A percentile compares a stretch with the other conserved stretches of the same genome.
These are phyloP conservation scores for Aproaerema taeniolella DNA, from an alignment of 2,888 invertebrate genomes.

Conservation along the genomic window DNA sequence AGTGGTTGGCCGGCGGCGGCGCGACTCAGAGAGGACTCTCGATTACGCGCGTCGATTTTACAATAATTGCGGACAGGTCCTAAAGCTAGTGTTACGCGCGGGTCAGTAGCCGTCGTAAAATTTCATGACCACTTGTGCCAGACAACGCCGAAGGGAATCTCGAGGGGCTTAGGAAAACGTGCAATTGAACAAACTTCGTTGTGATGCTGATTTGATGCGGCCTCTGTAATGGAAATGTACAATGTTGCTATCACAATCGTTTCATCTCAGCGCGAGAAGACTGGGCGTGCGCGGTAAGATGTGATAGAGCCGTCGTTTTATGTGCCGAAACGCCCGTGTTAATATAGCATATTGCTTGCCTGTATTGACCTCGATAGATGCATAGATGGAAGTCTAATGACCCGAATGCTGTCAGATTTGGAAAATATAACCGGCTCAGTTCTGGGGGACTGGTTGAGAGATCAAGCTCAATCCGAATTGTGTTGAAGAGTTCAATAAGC, in stretches of 20 bases:
- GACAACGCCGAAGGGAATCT: slow-evolving; percentile 38
- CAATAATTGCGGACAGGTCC: slow-evolving; percentile 54
- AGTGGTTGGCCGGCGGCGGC: slow-evolving; percentile 40
- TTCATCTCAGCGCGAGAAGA: slow-evolving; percentile 27
- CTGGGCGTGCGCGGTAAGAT: slow-evolving; percentile 25
- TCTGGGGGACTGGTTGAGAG: slow-evolving; percentile 44
- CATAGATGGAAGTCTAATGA: slow-evolving; percentile 41
- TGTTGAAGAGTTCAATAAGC: slow-evolving; percentile 70
- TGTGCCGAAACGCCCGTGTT: slow-evolving; percentile 30
- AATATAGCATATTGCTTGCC: slow-evolving; percentile 25
- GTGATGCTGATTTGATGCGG: slow-evolving; percentile 32
- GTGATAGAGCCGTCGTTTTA: slow-evolving; percentile 26
- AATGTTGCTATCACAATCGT: slow-evolving; percentile 27
- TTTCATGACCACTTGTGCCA: slow-evolving; percentile 50
- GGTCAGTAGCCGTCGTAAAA: slow-evolving; percentile 61
- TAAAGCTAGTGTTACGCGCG: slow-evolving; percentile 49
- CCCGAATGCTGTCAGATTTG: slow-evolving; percentile 57
- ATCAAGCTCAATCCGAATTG: slow-evolving; percentile 46
- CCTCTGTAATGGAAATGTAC: slow-evolving; percentile 35
- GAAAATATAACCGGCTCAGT: slow-evolving; percentile 50
- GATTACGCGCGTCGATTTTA: slow-evolving; percentile 49
- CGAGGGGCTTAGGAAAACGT: slow-evolving; percentile 27
- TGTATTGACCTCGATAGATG: slow-evolving; percentile 22
- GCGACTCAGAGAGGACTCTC: slow-evolving; percentile 31
- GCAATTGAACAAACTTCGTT: slow-evolving; percentile 29